Evolutionary conservation across 2,797 vertebrate species (phyloP).

Genomic region (Lepus townsendii): DNA sequence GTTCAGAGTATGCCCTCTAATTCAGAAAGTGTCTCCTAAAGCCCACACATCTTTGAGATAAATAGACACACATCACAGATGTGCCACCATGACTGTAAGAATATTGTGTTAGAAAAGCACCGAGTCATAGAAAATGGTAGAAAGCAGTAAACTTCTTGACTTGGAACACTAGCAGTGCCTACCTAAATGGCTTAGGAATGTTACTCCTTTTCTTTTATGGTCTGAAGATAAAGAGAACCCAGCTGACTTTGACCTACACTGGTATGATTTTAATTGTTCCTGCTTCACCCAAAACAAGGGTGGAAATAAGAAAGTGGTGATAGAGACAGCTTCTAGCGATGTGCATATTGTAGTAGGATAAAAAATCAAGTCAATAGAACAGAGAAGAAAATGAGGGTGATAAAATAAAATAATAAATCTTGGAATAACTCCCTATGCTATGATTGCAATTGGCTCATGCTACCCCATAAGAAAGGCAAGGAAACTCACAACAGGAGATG

Average conservation of each 20-base stretch:
- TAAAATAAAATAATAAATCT: neutral
- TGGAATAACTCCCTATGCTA: neutral
- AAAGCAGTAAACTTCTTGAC: conserved; percentile 16
- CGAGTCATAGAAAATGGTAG: neutral
- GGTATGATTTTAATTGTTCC: conserved; percentile 32
- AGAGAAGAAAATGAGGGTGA: neutral
- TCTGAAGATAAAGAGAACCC: conserved; percentile 7
- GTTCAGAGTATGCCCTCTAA: conserved; percentile 43
- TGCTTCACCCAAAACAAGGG: neutral
- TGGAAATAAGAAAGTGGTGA: neutral
- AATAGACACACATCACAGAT: conserved; percentile 53
- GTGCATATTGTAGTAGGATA: neutral
- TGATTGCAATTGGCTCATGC: neutral
- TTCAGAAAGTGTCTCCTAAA: conserved; percentile 57
- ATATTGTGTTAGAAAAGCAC: neutral
- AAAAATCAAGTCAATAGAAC: conserved; percentile 3
- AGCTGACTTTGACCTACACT: neutral
- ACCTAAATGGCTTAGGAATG: neutral
- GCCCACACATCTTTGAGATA: conserved; percentile 53
- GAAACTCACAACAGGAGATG: neutral
- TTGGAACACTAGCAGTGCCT: neutral
- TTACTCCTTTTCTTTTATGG: neutral
- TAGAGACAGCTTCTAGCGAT: neutral
- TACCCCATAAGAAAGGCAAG: neutral
- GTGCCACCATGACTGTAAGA: neutral